Base-by-base conservation (phyloP, 2,888 invertebrate genomes). In the Strigamia maritima region DNA sequence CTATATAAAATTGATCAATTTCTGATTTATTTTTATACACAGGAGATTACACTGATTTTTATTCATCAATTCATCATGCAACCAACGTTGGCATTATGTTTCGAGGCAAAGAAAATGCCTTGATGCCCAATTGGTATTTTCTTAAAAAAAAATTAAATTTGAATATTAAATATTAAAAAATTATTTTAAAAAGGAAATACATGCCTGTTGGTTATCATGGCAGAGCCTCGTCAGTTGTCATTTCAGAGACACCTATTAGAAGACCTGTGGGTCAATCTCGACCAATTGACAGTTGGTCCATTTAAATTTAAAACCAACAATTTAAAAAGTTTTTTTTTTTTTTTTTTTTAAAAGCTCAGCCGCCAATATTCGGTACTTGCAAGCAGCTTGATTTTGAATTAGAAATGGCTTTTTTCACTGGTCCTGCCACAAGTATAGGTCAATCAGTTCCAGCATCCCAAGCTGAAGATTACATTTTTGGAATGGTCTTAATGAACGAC, bases 41-140 rank as follows among this genome's bases (percentile, higher is more conserved):
- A 87, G 98, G 88, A 0, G 98, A 99, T 86, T 99, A 99, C 87
- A 98, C 98, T 0, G 98, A 99, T 86, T 99, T 99, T 87, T 99
- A 98, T 87, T 98, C 98, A 0, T 98, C 98, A 8, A 92, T 95
- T 82, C 92, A 98, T 85, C 99, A 99, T 87, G 99, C 99, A 2
- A 95, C 93, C 54, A 99, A 99, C 87, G 95, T 97, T 24, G 99
- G 99, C 44, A 93, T 92, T 78, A 98, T 99, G 98, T 99, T 99
- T 86, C 89, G 98, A 80, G 94, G 95, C 82, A 94, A 94, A 84
- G 95, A 97, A 35, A 95, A 97, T 85, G 97, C 98, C 0, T 88
- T 99, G 0, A 92, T 95, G 91, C 95, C 97, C 0, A 99, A 99
- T 86, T 99, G 99, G 98, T 93, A 86, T 86, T 35, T 31, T n/a